Evolutionary conservation across 2,113 vertebrate genomes (phyloP), one percentile per base, ranked within the genome.

Genomic region (Hemicordylus capensis): DNA sequence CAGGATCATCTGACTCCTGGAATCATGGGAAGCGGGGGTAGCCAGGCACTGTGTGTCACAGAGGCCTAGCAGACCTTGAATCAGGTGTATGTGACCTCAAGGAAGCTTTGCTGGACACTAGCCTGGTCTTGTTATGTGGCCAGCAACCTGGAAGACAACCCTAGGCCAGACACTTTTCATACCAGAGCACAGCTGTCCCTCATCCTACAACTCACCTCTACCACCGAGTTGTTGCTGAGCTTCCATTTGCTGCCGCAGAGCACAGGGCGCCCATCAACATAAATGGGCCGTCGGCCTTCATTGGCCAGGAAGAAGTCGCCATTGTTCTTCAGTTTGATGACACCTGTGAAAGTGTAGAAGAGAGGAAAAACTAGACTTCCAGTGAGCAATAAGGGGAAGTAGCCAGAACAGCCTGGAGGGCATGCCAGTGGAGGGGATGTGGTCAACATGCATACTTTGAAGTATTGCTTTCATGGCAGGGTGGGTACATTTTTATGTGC

Each of bases 271-370:
- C 98, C 98, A 1, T 99, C 98, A 0, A 99, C 98, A 86, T 98
- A 99, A 92, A 99, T 97, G 37, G 98, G 98, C 82, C 98, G 95
- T 22, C 98, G 96, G 39, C 98, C 98, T 93, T 99, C 98, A 0
- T 99, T 99, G 59, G 98, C 98, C 3, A 99, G 97, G 92, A 99
- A 98, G 93, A 99, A 99, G 80, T 99, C 98, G 0, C 98, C 98
- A 0, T 98, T 99, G 87, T 98, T 99, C 92, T 98, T 99, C 88
- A 99, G 91, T 89, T 99, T 99, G 87, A 99, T 99, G 92, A 99
- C 96, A 44, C 98, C 98, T 99, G 89, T 3, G 37, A 5, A 3
- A 0, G 67, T 15, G 19, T 11, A 0, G 1, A 1, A 37, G 34
- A 75, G 3, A 85, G 2, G 1, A 15, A n/a, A 61, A 72, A 24